A percentile compares a stretch with the other conserved stretches of the same genome.
Evolutionary conservation across 2,888 invertebrate species (phyloP).

Genomic region (Leptothorax acervorum): DNA sequence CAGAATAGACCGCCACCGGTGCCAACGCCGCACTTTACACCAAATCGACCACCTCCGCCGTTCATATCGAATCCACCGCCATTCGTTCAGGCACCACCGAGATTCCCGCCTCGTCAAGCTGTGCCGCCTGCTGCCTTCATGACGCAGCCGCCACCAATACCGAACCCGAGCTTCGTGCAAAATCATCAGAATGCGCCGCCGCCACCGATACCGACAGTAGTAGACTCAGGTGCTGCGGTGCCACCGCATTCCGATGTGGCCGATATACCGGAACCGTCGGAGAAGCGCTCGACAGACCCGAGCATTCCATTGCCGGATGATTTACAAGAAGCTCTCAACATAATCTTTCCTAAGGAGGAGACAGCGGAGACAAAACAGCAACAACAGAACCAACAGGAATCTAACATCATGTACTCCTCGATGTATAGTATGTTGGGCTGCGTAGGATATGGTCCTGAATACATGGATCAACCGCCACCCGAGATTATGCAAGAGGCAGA

Average conservation of each 20-base stretch:
- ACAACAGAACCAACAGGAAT: constrained; percentile 76
- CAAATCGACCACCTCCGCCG: constrained; percentile 78
- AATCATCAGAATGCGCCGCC: constrained; percentile 72
- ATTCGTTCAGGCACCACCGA: constrained; percentile 75
- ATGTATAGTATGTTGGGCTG: constrained; percentile 84
- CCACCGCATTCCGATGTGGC: constrained; percentile 79
- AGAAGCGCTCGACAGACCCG: constrained; percentile 83
- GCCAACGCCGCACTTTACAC: constrained; percentile 73
- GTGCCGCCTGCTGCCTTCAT: constrained; percentile 74
- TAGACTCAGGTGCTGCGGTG: constrained; percentile 37
- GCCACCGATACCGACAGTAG: constrained; percentile 68
- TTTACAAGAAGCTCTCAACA: constrained; percentile 89
- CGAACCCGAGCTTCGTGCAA: constrained; percentile 59
- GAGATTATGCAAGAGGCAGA: constrained; percentile 83
- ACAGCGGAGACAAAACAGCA: constrained; percentile 73
- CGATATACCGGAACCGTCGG: constrained; percentile 85
- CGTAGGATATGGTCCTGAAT: constrained; percentile 83
- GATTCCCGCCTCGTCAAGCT: constrained; percentile 66
- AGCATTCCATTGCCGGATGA: constrained; percentile 88
- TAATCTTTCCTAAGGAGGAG: constrained; percentile 88
- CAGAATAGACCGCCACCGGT: constrained; percentile 30
- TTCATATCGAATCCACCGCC: constrained; percentile 78
- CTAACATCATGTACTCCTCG: constrained; percentile 82
- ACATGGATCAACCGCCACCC: constrained; percentile 84
- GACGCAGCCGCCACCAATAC: constrained; percentile 64